Evolutionary conservation across 2,113 vertebrate genomes (phyloP).

Genomic region (Cyprinodon variegatus): DNA sequence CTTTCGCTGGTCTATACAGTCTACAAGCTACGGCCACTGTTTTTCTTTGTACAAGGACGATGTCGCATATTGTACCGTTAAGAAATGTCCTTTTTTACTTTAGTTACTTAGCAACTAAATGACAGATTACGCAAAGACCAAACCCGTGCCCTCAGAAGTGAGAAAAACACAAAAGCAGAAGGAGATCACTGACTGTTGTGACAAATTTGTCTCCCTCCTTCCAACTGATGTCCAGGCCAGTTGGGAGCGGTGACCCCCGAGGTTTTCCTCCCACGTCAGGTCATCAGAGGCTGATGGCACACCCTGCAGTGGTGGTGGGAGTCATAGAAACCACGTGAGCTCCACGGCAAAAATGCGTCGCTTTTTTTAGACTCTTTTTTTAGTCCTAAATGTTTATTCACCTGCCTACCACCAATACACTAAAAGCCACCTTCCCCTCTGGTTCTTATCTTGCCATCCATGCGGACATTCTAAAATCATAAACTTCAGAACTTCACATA

Average conservation of each 20-base stretch:
- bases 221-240: neutral
- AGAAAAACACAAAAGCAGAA: slow-evolving; percentile 14
- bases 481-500: too few relatives aligned
- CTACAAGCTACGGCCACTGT: neutral
- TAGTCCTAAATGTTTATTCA: too few relatives aligned
- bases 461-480: too few relatives aligned
- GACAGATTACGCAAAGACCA: slow-evolving; percentile 18
- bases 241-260: neutral
- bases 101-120: slow-evolving; percentile 58
- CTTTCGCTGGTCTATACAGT: neutral
- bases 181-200: slow-evolving; percentile 16
- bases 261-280: neutral
- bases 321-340: slow-evolving; percentile 18
- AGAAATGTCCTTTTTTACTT: slow-evolving; percentile 23
- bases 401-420: too few relatives aligned
- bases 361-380: neutral
- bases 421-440: too few relatives aligned
- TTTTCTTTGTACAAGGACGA: slow-evolving; percentile 12
- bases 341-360: neutral
- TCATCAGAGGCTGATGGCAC: neutral
- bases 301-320: neutral
- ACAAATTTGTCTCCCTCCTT: neutral
- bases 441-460: too few relatives aligned
- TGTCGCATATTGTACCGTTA: neutral
- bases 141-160: neutral